phyloP scores from a whole-genome alignment of 2,888 invertebrate genomes.

The Nephrotoma flavescens region DNA sequence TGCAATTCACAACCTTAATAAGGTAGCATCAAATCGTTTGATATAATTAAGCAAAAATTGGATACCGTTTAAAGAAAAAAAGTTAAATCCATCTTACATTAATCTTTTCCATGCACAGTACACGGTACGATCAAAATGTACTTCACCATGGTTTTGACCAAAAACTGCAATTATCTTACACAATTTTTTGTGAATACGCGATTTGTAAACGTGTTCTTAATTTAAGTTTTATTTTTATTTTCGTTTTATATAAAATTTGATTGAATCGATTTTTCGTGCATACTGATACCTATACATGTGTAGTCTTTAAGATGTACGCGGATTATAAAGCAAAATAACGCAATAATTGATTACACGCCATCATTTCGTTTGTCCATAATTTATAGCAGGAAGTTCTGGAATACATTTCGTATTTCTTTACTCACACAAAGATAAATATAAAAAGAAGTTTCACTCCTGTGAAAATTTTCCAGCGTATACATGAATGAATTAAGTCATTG shows the following conservation, averaged over 20 bases:
- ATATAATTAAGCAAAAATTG: neutral
- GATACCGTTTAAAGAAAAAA: neutral
- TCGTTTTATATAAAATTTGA: neutral
- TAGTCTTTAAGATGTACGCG: neutral
- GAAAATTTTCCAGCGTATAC: neutral
- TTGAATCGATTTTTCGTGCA: neutral
- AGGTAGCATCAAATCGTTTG: neutral
- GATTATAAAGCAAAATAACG: neutral
- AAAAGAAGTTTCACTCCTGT: neutral
- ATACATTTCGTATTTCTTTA: neutral
- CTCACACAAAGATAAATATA: neutral
- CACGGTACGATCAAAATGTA: neutral
- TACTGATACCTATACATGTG: neutral
- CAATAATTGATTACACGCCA: neutral
- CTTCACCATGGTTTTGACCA: neutral
- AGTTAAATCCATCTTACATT: neutral
- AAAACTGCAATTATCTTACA: neutral
- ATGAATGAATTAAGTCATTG: neutral
- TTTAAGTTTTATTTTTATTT: neutral
- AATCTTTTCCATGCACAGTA: neutral
- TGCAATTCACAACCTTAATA: too few relatives aligned
- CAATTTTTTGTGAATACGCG: neutral
- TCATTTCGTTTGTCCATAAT: neutral
- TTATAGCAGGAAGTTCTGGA: neutral
- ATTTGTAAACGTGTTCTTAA: neutral